Percentiles rank a stretch among this genome's conserved stretches.
Evolutionary conservation across 2,113 vertebrate genomes (phyloP).

Genomic region (Platichthys flesus): DNA sequence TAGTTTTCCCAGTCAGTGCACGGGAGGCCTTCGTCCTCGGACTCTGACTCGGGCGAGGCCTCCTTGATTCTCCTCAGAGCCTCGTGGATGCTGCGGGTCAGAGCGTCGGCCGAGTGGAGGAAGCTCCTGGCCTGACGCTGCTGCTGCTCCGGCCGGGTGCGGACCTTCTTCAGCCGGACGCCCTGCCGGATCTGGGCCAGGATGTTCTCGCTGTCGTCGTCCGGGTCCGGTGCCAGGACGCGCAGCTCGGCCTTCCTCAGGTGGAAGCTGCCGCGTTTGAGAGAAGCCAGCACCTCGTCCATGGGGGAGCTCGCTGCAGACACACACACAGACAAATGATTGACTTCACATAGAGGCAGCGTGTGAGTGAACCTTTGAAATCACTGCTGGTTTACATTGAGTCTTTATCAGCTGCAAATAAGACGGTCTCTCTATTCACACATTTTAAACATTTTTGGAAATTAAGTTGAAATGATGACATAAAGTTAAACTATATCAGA

Average conservation of each 20-base stretch:
- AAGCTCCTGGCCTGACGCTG: slow-evolving; percentile 84
- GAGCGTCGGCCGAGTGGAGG: slow-evolving; percentile 88
- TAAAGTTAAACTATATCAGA: no score
- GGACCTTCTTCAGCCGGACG: slow-evolving; percentile 95
- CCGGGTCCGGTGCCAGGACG: slow-evolving; percentile 90
- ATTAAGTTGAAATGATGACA: no score
- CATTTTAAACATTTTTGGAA: no score
- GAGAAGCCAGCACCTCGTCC: slow-evolving; percentile 97
- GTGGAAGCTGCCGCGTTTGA: slow-evolving; percentile 97
- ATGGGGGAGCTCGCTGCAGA: slow-evolving; percentile 93
- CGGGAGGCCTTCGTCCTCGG: slow-evolving; percentile 93
- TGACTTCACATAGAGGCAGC: background rate
- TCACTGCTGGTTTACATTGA: no score
- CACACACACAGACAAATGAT: background rate
- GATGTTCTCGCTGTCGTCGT: slow-evolving; percentile 96
- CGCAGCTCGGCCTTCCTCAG: slow-evolving; percentile 96
- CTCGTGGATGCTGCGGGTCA: slow-evolving; percentile 98
- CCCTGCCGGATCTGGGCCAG: slow-evolving; percentile 98
- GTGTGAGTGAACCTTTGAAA: no score
- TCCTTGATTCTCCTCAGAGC: slow-evolving; percentile 97
- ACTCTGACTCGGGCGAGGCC: slow-evolving; percentile 96
- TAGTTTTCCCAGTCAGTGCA: slow-evolving; percentile 97
- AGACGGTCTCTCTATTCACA: no score
- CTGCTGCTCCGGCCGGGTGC: slow-evolving; percentile 85
- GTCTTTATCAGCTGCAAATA: no score